These are phyloP conservation scores for Xiphophorus maculatus DNA, from an alignment of 2,113 vertebrate species.

Conservation along the genomic window DNA sequence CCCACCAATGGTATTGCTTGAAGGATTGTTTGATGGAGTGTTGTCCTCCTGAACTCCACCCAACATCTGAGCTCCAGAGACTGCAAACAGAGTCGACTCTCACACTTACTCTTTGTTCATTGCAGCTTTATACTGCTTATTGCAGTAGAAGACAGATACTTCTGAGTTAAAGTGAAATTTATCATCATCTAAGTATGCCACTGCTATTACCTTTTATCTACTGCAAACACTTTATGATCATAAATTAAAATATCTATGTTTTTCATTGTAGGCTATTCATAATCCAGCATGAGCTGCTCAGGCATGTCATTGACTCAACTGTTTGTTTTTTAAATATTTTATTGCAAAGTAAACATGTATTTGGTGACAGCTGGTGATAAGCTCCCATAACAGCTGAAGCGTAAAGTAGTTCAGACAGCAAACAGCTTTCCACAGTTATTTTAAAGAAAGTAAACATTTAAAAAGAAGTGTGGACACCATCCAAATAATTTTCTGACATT, in stretches of 20 bases:
- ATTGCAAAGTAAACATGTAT: not conserved
- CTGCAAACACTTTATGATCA: not conserved
- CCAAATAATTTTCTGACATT: not conserved
- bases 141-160: not conserved
- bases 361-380: not conserved
- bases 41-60: not conserved
- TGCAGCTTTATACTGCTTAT: not conserved
- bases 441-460: not conserved
- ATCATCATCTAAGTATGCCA: not conserved
- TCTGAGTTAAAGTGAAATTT: not conserved
- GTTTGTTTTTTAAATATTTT: conserved; percentile 15
- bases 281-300: not conserved
- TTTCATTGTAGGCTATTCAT: not conserved
- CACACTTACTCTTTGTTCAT: not conserved
- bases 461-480: not conserved
- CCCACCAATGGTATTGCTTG: not conserved
- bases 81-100: not conserved
- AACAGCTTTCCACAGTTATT: not conserved
- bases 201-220: not conserved
- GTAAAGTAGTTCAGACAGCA: not conserved
- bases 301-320: not conserved
- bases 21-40: not conserved
- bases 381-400: not conserved
- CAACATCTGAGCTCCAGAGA: not conserved
- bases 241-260: not conserved